phyloP scores from a whole-genome alignment of 2,888 invertebrate species.

The Nebria salina region DNA sequence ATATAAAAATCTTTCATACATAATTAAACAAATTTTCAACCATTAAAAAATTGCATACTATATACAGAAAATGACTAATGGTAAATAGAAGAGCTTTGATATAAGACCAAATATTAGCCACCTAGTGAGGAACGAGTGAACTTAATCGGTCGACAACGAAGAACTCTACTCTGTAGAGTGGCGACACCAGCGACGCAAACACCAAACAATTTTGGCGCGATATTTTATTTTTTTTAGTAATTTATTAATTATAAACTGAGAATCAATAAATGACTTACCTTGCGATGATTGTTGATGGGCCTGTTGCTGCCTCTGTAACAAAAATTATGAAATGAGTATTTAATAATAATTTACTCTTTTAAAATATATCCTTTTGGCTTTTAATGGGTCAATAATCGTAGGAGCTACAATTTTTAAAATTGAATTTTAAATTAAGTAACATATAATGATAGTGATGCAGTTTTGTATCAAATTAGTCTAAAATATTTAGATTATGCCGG shows the following conservation, averaged over 20 bases:
- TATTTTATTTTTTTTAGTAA: neutral
- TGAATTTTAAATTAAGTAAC: too few relatives aligned
- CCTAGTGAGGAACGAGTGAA: neutral
- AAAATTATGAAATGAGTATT: conserved; percentile 47
- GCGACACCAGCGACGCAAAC: conserved; percentile 11
- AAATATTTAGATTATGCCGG: too few relatives aligned
- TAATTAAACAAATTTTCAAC: too few relatives aligned
- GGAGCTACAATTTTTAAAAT: too few relatives aligned
- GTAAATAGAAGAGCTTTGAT: too few relatives aligned
- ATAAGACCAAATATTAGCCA: neutral
- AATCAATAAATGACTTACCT: conserved; percentile 50
- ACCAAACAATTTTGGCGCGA: neutral
- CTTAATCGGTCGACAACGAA: conserved; percentile 14
- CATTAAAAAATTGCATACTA: too few relatives aligned
- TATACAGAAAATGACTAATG: too few relatives aligned
- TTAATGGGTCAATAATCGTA: neutral
- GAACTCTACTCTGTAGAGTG: neutral
- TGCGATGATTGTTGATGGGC: conserved; percentile 53
- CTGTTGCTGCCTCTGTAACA: conserved; percentile 54
- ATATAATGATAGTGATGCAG: too few relatives aligned
- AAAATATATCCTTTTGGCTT: too few relatives aligned
- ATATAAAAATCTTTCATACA: too few relatives aligned
- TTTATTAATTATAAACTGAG: neutral
- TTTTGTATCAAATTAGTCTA: too few relatives aligned
- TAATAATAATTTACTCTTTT: neutral